These are phyloP conservation scores for Cephalotes varians DNA, from an alignment of 2,888 invertebrate species.

Conservation along the genomic window DNA sequence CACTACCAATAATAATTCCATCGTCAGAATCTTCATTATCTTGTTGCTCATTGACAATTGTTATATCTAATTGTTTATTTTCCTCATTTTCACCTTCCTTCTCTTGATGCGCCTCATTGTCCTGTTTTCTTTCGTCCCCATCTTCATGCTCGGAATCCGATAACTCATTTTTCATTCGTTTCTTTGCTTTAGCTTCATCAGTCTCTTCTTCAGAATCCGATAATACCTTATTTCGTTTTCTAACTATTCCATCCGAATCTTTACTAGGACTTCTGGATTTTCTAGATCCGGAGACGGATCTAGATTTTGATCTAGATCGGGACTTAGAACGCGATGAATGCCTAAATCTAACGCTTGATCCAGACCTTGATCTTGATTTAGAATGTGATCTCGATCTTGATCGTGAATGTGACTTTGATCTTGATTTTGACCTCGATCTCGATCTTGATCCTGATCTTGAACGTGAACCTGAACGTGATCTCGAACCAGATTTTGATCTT, in stretches of 20 bases:
- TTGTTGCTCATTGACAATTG: constrained; percentile 64
- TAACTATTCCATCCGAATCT: constrained; percentile 76
- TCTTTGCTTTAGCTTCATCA: constrained; percentile 79
- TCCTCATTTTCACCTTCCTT: constrained; percentile 68
- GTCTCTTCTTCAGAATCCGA: constrained; percentile 89
- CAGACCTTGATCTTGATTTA: constrained; percentile 74
- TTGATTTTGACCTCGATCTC: constrained; percentile 74
- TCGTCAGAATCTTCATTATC: constrained; percentile 88
- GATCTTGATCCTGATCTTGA: constrained; percentile 77
- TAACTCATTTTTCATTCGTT: constrained; percentile 80
- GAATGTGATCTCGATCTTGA: constrained; percentile 76
- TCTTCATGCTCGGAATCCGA: constrained; percentile 82
- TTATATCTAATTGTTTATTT: constrained; percentile 87
- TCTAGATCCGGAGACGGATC: constrained; percentile 72
- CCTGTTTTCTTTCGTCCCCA: constrained; percentile 79
- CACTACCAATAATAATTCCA: constrained; percentile 85
- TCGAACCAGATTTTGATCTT: constrained; percentile 69
- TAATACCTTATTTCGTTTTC: constrained; percentile 84
- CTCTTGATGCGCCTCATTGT: constrained; percentile 72
- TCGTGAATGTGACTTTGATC: constrained; percentile 73
- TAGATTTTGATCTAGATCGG: constrained; percentile 76
- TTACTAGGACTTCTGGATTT: constrained; percentile 78
- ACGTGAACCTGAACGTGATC: constrained; percentile 70
- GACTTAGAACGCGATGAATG: constrained; percentile 70
- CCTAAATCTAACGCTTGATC: constrained; percentile 75